Conservation (phyloP, 1,140 invertebrate genomes). For the Geopemphigus sp. region DNA sequence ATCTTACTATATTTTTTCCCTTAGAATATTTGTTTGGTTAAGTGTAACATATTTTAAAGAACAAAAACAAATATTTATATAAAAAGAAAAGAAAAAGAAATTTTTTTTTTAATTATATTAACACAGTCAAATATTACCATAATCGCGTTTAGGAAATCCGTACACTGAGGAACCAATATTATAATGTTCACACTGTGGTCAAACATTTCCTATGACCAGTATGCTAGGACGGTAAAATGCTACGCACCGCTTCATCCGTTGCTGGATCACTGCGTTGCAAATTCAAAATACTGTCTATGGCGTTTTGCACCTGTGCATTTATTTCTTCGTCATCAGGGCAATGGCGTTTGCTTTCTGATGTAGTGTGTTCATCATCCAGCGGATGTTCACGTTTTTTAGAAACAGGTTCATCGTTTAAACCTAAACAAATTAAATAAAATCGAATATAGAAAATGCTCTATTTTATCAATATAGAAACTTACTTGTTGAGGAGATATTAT, state of each 20-base stretch:
- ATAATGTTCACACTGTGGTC: constrained; percentile 43
- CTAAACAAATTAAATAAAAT: constrained; percentile 4
- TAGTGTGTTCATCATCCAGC: constrained; percentile 43
- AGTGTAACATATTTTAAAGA: constrained; percentile 25
- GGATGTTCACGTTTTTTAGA: constrained; percentile 41
- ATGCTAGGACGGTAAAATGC: constrained; percentile 60
- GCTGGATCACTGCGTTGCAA: constrained; percentile 61
- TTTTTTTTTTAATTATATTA: constrained; percentile 17
- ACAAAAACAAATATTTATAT: constrained; percentile 29
- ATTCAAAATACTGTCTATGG: constrained; percentile 75
- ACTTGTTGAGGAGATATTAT: background rate
- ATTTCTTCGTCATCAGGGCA: constrained; percentile 59
- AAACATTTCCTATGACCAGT: constrained; percentile 52
- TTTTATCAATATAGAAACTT: background rate
- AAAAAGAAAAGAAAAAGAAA: constrained; percentile 9
- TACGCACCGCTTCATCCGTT: constrained; percentile 61
- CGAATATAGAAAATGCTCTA: background rate
- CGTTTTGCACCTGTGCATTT: constrained; percentile 73
- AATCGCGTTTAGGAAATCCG: constrained; percentile 39
- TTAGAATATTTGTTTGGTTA: constrained; percentile 18
- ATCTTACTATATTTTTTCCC: constrained; percentile 24
- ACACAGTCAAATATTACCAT: constrained; percentile 49
- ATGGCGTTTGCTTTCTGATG: constrained; percentile 53
- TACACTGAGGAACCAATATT: constrained; percentile 47
- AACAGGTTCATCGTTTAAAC: constrained; percentile 18